These are phyloP conservation scores for Bovichtus diacanthus DNA, from an alignment of 2,797 vertebrate genomes.

Conservation along the genomic window DNA sequence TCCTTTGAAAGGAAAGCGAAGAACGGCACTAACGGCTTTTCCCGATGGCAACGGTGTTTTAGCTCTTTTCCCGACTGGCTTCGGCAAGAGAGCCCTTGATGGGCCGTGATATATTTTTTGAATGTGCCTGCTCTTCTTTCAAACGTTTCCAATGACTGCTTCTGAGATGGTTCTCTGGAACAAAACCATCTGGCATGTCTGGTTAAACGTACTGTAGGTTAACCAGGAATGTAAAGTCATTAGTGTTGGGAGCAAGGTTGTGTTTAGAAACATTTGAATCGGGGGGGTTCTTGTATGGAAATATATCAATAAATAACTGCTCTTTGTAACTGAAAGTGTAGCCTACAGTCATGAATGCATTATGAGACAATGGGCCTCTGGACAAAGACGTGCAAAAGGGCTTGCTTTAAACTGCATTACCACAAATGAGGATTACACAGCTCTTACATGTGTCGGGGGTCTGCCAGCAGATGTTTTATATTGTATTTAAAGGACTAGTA, in stretches of 20 bases:
- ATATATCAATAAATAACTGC: neutral
- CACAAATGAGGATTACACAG: neutral
- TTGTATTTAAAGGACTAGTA: neutral
- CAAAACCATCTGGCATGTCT: too few relatives aligned
- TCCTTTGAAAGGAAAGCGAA: too few relatives aligned
- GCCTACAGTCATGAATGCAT: neutral
- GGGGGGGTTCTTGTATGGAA: neutral
- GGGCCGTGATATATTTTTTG: too few relatives aligned
- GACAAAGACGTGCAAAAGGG: neutral
- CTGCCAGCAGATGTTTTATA: neutral
- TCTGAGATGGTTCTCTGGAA: too few relatives aligned
- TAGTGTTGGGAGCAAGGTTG: neutral
- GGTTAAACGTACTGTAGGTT: too few relatives aligned
- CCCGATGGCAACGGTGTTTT: too few relatives aligned
- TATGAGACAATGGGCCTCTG: neutral
- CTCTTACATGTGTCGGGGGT: neutral
- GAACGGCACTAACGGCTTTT: too few relatives aligned
- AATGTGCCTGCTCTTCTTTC: too few relatives aligned
- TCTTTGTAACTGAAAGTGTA: neutral
- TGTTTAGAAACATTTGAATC: conserved; percentile 8
- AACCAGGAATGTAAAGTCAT: conserved; percentile 5
- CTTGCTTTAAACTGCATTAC: neutral
- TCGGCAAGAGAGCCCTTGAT: too few relatives aligned
- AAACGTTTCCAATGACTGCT: too few relatives aligned
- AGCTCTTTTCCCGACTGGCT: too few relatives aligned